Conservation (phyloP, 2,888 invertebrate species). For the Philopedon plagiatum region DNA sequence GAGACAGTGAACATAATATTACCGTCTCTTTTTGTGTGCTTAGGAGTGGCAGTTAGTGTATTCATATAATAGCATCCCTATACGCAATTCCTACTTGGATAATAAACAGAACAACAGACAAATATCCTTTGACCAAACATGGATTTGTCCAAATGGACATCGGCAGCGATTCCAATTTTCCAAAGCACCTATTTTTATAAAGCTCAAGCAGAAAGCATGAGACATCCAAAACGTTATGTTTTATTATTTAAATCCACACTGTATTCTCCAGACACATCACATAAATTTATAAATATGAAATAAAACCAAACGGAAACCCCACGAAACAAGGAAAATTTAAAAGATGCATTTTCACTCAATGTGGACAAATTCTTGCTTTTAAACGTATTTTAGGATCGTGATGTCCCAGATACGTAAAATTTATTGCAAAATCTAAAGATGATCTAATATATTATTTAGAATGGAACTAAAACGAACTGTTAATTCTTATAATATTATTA, state of each 20-base stretch:
- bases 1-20: no score
- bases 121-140: no score
- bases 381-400: neutral
- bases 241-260: neutral
- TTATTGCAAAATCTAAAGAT: no score
- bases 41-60: no score
- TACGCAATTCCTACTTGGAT: no score
- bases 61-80: no score
- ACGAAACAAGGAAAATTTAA: conserved; percentile 5
- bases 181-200: neutral
- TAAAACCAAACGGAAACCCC: neutral
- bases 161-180: neutral
- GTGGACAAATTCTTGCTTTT: neutral
- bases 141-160: neutral
- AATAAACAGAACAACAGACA: no score
- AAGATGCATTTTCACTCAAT: neutral
- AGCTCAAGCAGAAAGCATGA: neutral
- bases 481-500: no score
- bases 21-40: no score
- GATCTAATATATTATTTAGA: no score
- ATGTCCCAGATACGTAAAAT: neutral
- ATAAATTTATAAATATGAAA: conserved; percentile 4
- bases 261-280: conserved; percentile 2
- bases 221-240: neutral
- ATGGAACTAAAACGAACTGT: no score